These are phyloP conservation scores for Theristicus caerulescens DNA, from an alignment of 2,113 vertebrate genomes.

Conservation along the genomic window DNA sequence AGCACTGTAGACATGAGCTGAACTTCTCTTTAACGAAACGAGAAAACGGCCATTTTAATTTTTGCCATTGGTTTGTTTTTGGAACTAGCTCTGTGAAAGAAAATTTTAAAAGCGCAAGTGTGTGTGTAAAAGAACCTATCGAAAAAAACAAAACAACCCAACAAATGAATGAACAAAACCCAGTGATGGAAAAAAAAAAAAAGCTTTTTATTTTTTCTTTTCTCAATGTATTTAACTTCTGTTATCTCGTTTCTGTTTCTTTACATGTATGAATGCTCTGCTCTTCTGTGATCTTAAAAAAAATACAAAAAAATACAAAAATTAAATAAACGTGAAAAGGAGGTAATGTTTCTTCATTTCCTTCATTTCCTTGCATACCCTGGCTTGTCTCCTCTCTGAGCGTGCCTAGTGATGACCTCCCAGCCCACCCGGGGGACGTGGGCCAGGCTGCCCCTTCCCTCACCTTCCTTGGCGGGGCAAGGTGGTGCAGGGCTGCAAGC, in stretches of 20 bases:
- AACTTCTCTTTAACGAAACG: conserved; percentile 74
- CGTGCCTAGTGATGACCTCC: not conserved
- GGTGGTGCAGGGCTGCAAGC: not conserved
- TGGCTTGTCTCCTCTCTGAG: not conserved
- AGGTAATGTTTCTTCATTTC: conserved; percentile 63
- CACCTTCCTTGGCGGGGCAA: not conserved
- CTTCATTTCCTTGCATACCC: not conserved
- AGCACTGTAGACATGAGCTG: conserved; percentile 79
- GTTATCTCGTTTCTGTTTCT: conserved; percentile 81
- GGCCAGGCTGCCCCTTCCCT: not conserved
- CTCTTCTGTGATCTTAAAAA: conserved; percentile 85
- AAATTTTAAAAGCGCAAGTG: conserved; percentile 67
- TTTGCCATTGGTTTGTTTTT: conserved; percentile 69
- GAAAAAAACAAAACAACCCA: not conserved
- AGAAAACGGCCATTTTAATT: conserved; percentile 73
- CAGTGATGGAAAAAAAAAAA: conserved; percentile 31
- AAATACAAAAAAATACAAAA: conserved; percentile 71
- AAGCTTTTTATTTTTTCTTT: conserved; percentile 75
- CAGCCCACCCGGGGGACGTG: rapidly evolving
- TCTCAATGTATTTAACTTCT: conserved; percentile 82
- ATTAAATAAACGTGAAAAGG: conserved; percentile 81
- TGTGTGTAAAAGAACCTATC: conserved; percentile 58
- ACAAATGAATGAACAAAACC: conserved; percentile 27
- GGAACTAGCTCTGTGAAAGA: conserved; percentile 75
- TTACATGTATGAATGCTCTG: conserved; percentile 84